A percentile compares a stretch with the other conserved stretches of the same genome.
phyloP scores from a whole-genome alignment of 1,140 invertebrate species.

The Drosophila ohnishii region DNA sequence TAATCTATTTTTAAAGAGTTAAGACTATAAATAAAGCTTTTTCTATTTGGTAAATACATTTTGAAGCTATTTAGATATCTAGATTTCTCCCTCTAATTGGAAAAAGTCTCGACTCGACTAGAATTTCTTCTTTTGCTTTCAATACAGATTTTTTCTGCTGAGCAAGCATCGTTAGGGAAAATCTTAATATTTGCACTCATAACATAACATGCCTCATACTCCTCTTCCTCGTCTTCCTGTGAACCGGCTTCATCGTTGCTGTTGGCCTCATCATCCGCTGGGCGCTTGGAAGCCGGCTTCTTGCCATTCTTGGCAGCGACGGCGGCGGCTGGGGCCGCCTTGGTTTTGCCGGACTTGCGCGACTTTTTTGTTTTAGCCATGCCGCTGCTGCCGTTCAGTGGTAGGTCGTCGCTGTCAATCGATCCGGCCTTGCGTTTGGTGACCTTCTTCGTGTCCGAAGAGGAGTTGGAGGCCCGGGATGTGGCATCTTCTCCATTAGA shows the following conservation, averaged over 20 bases:
- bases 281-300: constrained; percentile 16
- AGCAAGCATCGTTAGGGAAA: background rate
- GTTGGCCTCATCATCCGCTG: constrained; percentile 8
- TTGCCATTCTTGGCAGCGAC: constrained; percentile 34
- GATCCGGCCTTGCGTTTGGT: constrained; percentile 28
- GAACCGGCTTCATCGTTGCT: constrained; percentile 5
- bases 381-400: constrained; percentile 55
- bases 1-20: background rate
- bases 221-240: constrained; percentile 22
- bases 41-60: background rate
- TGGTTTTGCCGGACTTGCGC: constrained; percentile 36
- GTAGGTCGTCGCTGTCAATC: constrained; percentile 57
- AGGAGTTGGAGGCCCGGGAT: background rate
- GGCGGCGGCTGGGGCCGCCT: constrained; percentile 17
- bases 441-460: constrained; percentile 4
- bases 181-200: background rate
- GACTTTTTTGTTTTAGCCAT: constrained; percentile 34
- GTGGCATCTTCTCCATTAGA: constrained; percentile 11
- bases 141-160: background rate
- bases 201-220: constrained; percentile 55
- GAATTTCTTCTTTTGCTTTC: background rate
- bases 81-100: background rate
- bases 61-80: background rate
- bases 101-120: background rate
- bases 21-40: background rate